These are phyloP conservation scores for Drosophila willistoni DNA, from an alignment of 1,140 invertebrate genomes.

Conservation along the genomic window DNA sequence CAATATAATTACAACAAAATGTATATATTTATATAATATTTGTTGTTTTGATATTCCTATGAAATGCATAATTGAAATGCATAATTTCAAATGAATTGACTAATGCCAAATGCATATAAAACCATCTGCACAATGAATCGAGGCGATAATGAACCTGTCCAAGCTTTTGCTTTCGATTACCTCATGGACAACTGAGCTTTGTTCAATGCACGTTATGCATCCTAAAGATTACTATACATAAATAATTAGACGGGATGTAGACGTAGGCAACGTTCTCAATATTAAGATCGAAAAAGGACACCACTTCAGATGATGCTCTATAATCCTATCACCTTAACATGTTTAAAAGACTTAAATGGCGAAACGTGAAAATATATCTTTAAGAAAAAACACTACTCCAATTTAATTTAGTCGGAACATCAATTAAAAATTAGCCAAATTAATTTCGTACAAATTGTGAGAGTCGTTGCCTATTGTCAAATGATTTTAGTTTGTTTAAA, in stretches of 20 bases:
- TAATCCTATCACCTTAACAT: too few species aligned
- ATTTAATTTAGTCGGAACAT: constrained; percentile 39
- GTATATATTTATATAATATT: constrained; percentile 32
- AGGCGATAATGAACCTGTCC: constrained; percentile 67
- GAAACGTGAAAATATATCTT: too few species aligned
- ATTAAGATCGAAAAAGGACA: neutral
- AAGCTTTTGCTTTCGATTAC: neutral
- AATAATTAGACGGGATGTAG: too few species aligned
- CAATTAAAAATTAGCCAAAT: constrained; percentile 36
- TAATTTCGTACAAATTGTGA: constrained; percentile 48
- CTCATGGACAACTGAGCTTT: neutral
- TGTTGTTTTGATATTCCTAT: constrained; percentile 6
- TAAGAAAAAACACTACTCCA: too few species aligned
- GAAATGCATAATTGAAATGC: constrained; percentile 34
- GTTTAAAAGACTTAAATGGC: too few species aligned
- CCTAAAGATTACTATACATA: too few species aligned
- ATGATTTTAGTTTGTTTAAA: constrained; percentile 24
- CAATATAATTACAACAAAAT: constrained; percentile 23
- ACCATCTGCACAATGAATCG: constrained; percentile 49
- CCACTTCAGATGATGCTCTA: too few species aligned
- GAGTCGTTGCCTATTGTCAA: constrained; percentile 28
- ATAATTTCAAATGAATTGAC: constrained; percentile 41
- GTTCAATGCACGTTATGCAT: neutral
- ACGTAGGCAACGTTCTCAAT: too few species aligned
- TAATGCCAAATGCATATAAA: constrained; percentile 17